These are phyloP conservation scores for Pocillopora grandis DNA, from an alignment of 92 coral and sea anemone genomes.

Conservation along the genomic window DNA sequence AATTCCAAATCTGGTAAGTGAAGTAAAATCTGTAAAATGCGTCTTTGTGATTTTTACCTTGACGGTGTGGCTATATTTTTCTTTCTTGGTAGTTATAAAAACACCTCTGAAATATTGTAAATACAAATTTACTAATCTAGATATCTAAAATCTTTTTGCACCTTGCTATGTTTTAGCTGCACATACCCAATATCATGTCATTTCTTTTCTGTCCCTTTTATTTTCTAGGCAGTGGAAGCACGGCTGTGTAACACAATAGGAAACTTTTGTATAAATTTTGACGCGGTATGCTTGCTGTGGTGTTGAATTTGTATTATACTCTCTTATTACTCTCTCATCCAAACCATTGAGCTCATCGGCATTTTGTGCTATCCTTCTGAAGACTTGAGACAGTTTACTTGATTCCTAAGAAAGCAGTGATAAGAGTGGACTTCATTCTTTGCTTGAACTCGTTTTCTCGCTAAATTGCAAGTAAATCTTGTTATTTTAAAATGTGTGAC, in stretches of 20 bases:
- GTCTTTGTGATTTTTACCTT: no score
- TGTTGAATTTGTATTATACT: conserved; percentile 46
- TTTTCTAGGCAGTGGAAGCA: conserved; percentile 40
- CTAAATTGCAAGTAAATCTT: neutral
- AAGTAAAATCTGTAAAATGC: no score
- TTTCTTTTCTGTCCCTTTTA: neutral
- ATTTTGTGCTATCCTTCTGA: conserved; percentile 1
- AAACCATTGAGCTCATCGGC: conserved; percentile 13
- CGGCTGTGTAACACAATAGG: conserved; percentile 38
- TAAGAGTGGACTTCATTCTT: neutral
- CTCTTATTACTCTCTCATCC: conserved; percentile 36
- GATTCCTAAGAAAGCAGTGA: neutral
- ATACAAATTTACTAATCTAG: no score
- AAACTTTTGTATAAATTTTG: conserved; percentile 30
- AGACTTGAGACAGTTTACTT: neutral
- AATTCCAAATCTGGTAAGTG: conserved; percentile 34
- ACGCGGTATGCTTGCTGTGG: conserved; percentile 34
- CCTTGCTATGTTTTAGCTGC: neutral
- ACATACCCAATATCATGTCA: neutral
- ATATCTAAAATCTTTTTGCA: neutral
- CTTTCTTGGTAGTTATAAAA: no score
- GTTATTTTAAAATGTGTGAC: neutral
- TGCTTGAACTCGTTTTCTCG: neutral
- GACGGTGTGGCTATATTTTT: no score
- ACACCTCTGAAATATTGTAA: no score